A percentile compares a stretch with the other conserved stretches of the same genome.
phyloP scores from a whole-genome alignment of 2,888 invertebrate genomes.

The Drosophila percnosoma region DNA sequence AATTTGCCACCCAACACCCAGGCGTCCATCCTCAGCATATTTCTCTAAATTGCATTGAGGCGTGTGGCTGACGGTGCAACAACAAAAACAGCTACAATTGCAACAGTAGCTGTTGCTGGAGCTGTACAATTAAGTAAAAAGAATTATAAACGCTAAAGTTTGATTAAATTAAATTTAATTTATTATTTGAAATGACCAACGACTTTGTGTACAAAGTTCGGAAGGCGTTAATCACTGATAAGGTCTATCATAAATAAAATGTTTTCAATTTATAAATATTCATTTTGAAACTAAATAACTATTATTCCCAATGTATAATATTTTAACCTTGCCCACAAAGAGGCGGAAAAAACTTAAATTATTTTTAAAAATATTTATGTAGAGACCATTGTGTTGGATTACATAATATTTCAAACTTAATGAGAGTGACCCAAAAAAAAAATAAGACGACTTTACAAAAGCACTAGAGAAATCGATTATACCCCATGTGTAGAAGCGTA shows the following conservation, averaged over 20 bases:
- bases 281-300: not conserved
- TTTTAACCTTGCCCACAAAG: not conserved
- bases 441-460: not conserved
- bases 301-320: not conserved
- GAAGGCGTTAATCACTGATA: not conserved
- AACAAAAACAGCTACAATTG: slow-evolving; percentile 27
- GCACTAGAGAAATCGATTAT: slow-evolving; percentile 46
- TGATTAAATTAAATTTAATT: not conserved
- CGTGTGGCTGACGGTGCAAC: slow-evolving; percentile 46
- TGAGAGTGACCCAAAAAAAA: slow-evolving; percentile 16
- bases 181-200: not conserved
- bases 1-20: slow-evolving; percentile 9
- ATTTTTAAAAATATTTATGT: slow-evolving; percentile 1
- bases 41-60: slow-evolving; percentile 69
- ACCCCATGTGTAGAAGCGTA: slow-evolving; percentile 23
- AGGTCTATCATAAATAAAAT: not conserved
- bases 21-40: slow-evolving; percentile 52
- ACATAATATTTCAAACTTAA: slow-evolving; percentile 23
- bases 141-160: not conserved
- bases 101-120: slow-evolving; percentile 14
- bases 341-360: not conserved
- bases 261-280: not conserved
- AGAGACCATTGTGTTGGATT: slow-evolving; percentile 1
- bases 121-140: slow-evolving; percentile 22
- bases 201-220: not conserved